Percentiles rank a stretch among this genome's conserved stretches.
These are phyloP conservation scores for Zygothrica quintamaculata DNA, from an alignment of 2,888 invertebrate species.

Conservation along the genomic window DNA sequence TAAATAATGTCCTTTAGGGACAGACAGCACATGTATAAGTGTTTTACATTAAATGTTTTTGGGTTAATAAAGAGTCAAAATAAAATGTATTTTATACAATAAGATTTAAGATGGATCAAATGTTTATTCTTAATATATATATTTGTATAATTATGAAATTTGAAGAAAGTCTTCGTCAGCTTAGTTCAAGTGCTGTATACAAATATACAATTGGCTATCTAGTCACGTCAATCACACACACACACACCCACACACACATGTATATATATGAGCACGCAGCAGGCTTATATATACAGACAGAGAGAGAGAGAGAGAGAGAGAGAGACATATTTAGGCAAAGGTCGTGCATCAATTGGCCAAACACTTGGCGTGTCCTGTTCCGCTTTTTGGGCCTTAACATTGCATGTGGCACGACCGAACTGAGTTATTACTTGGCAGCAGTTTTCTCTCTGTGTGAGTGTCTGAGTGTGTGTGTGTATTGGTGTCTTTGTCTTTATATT, in stretches of 20 bases:
- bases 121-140: background rate
- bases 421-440: constrained; percentile 58
- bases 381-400: constrained; percentile 16
- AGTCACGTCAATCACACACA: constrained; percentile 24
- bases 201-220: constrained; percentile 1
- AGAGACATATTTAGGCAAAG: constrained; percentile 26
- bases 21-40: too few relatives aligned
- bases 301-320: constrained; percentile 16
- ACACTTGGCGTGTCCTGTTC: constrained; percentile 43
- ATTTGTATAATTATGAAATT: background rate
- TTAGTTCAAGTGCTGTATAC: background rate
- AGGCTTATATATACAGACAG: too few relatives aligned
- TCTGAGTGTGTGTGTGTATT: too few relatives aligned
- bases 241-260: background rate
- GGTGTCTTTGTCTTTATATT: constrained; percentile 56
- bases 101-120: background rate
- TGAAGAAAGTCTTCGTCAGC: constrained; percentile 2
- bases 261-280: constrained; percentile 5
- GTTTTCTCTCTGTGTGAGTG: too few relatives aligned
- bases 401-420: constrained; percentile 64
- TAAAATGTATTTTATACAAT: too few relatives aligned
- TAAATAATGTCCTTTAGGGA: too few relatives aligned
- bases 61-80: background rate
- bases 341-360: constrained; percentile 52
- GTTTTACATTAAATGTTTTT: too few relatives aligned